These are phyloP conservation scores for Dicrurus megarhynchus DNA, from an alignment of 2,113 vertebrate species.

Conservation along the genomic window DNA sequence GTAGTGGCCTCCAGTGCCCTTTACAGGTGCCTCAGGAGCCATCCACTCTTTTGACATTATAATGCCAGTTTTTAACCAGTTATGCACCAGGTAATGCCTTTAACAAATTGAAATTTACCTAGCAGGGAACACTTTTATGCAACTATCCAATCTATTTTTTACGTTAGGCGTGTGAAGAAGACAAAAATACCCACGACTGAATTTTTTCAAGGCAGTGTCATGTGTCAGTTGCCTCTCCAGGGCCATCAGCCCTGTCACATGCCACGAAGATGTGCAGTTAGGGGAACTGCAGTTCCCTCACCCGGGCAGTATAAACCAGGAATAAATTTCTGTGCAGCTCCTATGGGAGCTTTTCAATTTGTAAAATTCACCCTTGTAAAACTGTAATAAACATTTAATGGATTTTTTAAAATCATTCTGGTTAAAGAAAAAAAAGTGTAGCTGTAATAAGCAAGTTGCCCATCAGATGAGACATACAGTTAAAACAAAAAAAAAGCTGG, in stretches of 20 bases:
- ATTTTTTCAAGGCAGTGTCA: background rate
- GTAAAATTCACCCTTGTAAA: background rate
- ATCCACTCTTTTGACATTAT: background rate
- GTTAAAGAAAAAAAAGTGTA: background rate
- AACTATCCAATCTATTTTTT: background rate
- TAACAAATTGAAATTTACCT: background rate
- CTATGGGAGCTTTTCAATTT: background rate
- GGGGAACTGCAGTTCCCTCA: background rate
- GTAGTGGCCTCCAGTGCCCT: background rate
- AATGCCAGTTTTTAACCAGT: background rate
- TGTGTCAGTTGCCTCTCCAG: background rate
- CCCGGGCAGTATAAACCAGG: background rate
- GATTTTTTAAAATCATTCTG: background rate
- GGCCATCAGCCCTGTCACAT: background rate
- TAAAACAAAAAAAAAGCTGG: background rate
- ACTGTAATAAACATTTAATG: background rate
- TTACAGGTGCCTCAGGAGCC: background rate
- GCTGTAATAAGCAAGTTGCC: background rate
- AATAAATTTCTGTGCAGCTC: background rate
- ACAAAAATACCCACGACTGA: background rate
- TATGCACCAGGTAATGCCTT: background rate
- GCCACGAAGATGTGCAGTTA: accelerated
- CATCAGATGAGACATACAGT: background rate
- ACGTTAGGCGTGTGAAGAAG: background rate
- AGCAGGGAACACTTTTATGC: background rate